Percentiles rank a stretch among this genome's conserved stretches.
Evolutionary conservation across 2,113 vertebrate genomes (phyloP).

Genomic region (Oreochromis tanganicae): DNA sequence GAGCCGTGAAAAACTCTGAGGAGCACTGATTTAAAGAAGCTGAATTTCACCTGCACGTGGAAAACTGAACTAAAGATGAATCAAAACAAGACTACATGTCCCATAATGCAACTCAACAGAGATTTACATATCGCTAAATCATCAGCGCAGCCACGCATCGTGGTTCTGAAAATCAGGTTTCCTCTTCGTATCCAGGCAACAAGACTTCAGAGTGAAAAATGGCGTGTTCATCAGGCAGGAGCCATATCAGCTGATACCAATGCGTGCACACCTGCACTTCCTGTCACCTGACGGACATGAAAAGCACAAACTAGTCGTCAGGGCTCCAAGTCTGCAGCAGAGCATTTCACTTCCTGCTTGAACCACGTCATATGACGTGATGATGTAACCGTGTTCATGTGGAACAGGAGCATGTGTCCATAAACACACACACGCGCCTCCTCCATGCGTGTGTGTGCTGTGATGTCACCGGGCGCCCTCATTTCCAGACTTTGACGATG

Average conservation of each 20-base stretch:
- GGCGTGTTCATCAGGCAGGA: not conserved
- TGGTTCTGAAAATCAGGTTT: not conserved
- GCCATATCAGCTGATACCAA: not conserved
- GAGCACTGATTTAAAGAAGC: not conserved
- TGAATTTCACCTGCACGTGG: not conserved
- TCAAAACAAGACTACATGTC: not conserved
- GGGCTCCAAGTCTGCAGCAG: not conserved
- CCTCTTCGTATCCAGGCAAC: not conserved
- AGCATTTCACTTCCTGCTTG: not conserved
- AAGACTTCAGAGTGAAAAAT: not conserved
- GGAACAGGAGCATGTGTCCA: not conserved
- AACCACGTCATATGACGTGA: not conserved
- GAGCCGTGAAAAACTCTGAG: not conserved
- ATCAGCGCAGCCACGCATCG: not conserved
- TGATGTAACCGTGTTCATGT: not conserved
- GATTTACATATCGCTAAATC: not conserved
- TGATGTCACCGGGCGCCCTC: not conserved
- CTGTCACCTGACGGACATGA: not conserved
- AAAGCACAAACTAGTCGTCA: not conserved
- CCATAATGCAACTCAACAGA: not conserved
- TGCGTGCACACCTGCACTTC: not conserved
- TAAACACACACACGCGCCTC: not conserved
- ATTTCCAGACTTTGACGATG: conserved; percentile 99
- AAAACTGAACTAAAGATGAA: not conserved
- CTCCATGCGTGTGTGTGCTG: not conserved